Evolutionary conservation across 1,140 invertebrate species (phyloP).

Genomic region (Heliconius nattereri): DNA sequence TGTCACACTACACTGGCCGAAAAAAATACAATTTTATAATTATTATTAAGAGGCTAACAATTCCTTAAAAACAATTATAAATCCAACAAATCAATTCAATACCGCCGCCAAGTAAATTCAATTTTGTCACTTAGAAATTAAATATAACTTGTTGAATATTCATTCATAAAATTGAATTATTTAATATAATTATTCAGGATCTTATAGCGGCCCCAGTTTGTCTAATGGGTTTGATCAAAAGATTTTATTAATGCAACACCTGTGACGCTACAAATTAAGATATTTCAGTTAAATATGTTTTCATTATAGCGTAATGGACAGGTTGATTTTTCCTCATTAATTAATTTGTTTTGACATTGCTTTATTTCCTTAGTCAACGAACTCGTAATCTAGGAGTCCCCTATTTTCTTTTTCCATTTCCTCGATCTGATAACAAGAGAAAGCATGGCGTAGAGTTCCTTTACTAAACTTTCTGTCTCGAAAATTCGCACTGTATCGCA

Average conservation of each 20-base stretch:
- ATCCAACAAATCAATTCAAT: conserved; percentile 19
- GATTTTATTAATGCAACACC: conserved; percentile 35
- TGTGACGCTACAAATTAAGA: conserved; percentile 22
- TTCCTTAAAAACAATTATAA: background rate
- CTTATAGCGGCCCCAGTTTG: conserved; percentile 26
- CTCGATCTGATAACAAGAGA: too few relatives aligned
- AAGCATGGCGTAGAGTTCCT: too few relatives aligned
- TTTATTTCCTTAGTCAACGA: background rate
- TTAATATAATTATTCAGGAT: conserved; percentile 34
- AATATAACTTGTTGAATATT: conserved; percentile 38
- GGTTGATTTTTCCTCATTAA: background rate
- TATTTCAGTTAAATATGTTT: conserved; percentile 7
- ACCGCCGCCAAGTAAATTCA: conserved; percentile 19
- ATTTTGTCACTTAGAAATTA: conserved; percentile 30
- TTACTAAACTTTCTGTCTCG: too few relatives aligned
- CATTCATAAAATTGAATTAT: conserved; percentile 37
- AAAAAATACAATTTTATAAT: too few relatives aligned
- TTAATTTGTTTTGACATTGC: background rate
- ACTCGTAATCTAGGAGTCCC: too few relatives aligned
- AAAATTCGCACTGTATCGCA: too few relatives aligned
- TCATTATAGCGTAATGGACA: background rate
- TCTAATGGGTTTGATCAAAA: conserved; percentile 32
- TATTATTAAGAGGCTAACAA: too few relatives aligned
- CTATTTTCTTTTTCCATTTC: too few relatives aligned
- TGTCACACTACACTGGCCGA: too few relatives aligned